Evolutionary conservation across 2,888 invertebrate species (phyloP).

Genomic region (Ophion obscuratus): DNA sequence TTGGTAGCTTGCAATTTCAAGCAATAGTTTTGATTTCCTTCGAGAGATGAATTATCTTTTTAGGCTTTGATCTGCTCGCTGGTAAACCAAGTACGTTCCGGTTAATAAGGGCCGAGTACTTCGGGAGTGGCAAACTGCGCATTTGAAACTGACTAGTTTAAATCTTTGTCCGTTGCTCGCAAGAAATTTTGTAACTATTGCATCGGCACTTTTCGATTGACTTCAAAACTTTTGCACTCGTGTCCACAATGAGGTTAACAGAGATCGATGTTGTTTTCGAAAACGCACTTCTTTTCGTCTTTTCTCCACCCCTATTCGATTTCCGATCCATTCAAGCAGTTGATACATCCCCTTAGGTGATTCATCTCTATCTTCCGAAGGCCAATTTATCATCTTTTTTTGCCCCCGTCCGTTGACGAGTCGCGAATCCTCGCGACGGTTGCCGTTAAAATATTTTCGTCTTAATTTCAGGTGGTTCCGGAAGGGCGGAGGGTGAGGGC

Average conservation of each 20-base stretch:
- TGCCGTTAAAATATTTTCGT: background rate
- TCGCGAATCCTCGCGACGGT: background rate
- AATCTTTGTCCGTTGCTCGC: background rate
- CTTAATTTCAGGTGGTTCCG: constrained; percentile 78
- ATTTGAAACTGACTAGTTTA: background rate
- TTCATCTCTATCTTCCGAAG: background rate
- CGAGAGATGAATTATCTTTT: background rate
- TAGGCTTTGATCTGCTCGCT: background rate
- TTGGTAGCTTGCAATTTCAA: background rate
- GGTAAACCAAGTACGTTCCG: background rate
- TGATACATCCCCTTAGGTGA: no score
- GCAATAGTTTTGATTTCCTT: background rate
- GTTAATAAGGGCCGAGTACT: background rate
- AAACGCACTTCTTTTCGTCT: no score
- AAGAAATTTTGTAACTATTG: background rate
- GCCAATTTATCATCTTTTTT: background rate
- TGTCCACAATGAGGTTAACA: background rate
- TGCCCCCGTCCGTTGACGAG: background rate
- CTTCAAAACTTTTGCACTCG: background rate
- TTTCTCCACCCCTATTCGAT: no score
- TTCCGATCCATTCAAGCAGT: no score
- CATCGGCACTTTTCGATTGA: background rate
- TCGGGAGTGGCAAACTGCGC: background rate
- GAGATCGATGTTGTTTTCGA: no score
- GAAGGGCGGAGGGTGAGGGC: constrained; percentile 81